Base-by-base conservation (phyloP, 2,113 vertebrate species). In the Pholis gunnellus region DNA sequence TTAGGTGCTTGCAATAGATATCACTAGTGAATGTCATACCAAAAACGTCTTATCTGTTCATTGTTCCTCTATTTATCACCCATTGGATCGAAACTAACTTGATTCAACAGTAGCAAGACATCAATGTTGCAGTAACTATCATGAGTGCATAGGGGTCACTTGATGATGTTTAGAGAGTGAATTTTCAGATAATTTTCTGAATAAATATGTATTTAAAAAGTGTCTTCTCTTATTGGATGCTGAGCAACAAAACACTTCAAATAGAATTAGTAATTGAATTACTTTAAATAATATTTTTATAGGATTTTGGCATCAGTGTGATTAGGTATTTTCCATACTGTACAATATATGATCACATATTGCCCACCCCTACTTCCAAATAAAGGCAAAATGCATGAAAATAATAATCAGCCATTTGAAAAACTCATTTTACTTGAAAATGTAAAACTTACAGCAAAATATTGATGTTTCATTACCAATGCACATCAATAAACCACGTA, bases 1-100 rank as follows among this genome's bases (percentile, higher is more conserved):
- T 61, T 82, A 86, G 78, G 79, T 86, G 86, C 79, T 91, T 92
- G 83, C 67, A 81, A 71, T 90, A 86, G 86, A 72, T 83, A 66
- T 87, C 89, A 92, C 86, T 88, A 71, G 87, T 91, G 88, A 92
- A 92, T 84, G 87, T 93, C 74, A 89, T 84, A 87, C 72, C 78
- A 87, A 91, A 91, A 88, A 66, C 25, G 63, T 70, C 20, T 68
- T 69, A 52, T 69, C 40, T 84, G 74, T 88, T 89, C 64, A 46
- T 79, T 42, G 65, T 87, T 84, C 52, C 48, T 88, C 59, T 78
- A 78, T 66, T 81, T 57, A 82, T 85, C 73, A 88, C 70, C 70
- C 56, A 36, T 29, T 83, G 60, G 65, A 86, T 91, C 86, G 76
- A 84, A 79, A 48, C 13, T 29, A 72, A 15, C 54, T 74, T 85